Conservation (phyloP, 2,113 vertebrate species). For the Triplophysa tibetana region DNA sequence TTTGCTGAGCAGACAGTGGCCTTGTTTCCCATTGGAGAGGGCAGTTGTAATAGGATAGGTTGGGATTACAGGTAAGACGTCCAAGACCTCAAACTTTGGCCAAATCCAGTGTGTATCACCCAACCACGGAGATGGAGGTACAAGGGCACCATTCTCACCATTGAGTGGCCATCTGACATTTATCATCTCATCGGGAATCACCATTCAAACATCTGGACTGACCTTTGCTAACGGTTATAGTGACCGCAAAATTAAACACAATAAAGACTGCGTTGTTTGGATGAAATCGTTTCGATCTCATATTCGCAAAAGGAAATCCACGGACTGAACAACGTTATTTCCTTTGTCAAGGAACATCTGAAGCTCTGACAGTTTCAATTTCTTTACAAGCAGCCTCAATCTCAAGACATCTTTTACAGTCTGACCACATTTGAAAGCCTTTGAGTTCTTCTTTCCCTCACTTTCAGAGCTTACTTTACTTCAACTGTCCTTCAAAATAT, state of each 20-base stretch:
- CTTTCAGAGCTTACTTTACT: neutral
- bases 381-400: neutral
- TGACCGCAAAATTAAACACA: neutral
- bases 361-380: neutral
- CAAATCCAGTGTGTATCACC: slow-evolving; percentile 74
- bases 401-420: neutral
- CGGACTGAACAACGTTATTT: slow-evolving; percentile 6
- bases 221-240: slow-evolving; percentile 30
- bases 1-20: slow-evolving; percentile 76
- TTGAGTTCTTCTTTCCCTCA: neutral
- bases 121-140: slow-evolving; percentile 69
- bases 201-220: slow-evolving; percentile 59
- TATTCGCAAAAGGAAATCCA: slow-evolving; percentile 5
- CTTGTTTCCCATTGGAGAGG: slow-evolving; percentile 66
- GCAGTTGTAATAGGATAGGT: slow-evolving; percentile 76
- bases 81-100: slow-evolving; percentile 60
- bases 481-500: neutral
- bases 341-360: neutral
- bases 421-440: neutral
- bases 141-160: slow-evolving; percentile 56
- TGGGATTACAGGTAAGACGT: slow-evolving; percentile 70
- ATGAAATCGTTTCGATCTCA: slow-evolving; percentile 4
- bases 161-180: slow-evolving; percentile 60
- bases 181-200: slow-evolving; percentile 55
- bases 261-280: neutral